Base-by-base conservation (phyloP, 2,888 invertebrate species). In the Pyralis farinalis region DNA sequence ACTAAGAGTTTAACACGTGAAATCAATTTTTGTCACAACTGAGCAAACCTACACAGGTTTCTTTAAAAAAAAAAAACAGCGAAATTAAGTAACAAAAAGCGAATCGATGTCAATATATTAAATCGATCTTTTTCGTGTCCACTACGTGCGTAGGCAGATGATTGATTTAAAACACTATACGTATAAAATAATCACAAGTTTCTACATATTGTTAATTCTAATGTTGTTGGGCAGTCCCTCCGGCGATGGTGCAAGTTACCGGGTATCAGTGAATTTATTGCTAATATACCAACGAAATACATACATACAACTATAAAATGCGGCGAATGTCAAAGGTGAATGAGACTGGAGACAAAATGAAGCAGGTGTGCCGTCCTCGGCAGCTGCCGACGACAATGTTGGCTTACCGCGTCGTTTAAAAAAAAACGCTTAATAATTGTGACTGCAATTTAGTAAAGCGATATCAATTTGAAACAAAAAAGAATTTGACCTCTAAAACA, bases 251-350 rank as follows among this genome's bases (percentile, higher is more conserved):
- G 36, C 29, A 28, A 35, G 28, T 35, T n/a, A 35, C 28, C 8
- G 2, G 20, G 16, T 16, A 28, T 29, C 36, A 29, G 12, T 36
- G 36, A 36, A 44, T 46, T n/a, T 44, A 49, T 47, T 48, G 43
- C 22, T 42, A 34, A 43, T 16, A 16, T 16, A 16, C 16, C n/a
- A 16, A 16, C 16, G n/a, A n/a, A n/a, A n/a, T n/a, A 47, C 46
- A 53, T 49, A 51, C 30, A 44, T 38, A 38, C 20, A 12, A 33
- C 45, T 43, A 48, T 48, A 47, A 51, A 51, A 39, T 49, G 51
- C 46, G 53, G 58, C 55, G 76, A 85, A 86, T 84, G 86, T 80
- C 84, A 83, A 68, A 83, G 77, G 75, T 76, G 71, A 74, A 68
- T 65, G 53, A 58, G 55, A 64, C 63, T n/a, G 49, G 55, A 53